These are phyloP conservation scores for Podabrus alpinus DNA, from an alignment of 2,888 invertebrate genomes.

Conservation along the genomic window DNA sequence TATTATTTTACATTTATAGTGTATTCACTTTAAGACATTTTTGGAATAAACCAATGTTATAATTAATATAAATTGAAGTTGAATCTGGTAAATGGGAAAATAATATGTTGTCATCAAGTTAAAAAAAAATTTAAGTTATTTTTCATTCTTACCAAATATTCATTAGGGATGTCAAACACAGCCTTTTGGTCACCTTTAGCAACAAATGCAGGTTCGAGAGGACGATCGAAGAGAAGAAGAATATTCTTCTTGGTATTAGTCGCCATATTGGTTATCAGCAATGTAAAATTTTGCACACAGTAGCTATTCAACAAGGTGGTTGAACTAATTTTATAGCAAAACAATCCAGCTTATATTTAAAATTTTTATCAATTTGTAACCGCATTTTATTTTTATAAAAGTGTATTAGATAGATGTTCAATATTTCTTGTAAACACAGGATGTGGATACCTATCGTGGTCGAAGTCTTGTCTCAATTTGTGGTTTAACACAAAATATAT, in stretches of 20 bases:
- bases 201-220: constrained; percentile 77
- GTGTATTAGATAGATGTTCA: neutral
- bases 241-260: constrained; percentile 59
- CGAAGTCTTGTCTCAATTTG: neutral
- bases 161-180: constrained; percentile 64
- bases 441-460: neutral
- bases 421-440: neutral
- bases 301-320: neutral
- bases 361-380: neutral
- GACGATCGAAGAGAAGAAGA: constrained; percentile 73
- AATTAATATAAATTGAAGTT: no score
- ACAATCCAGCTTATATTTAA: constrained; percentile 1
- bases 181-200: constrained; percentile 69
- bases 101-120: no score
- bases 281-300: neutral
- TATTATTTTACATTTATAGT: no score
- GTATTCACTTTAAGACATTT: no score
- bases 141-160: constrained; percentile 63
- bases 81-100: no score
- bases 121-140: no score
- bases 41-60: no score
- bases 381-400: neutral
- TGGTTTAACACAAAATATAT: neutral
- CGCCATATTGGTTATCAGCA: constrained; percentile 21
- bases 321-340: neutral